Conservation (phyloP, 2,113 vertebrate genomes). For the human (Homo sapiens) region DNA sequence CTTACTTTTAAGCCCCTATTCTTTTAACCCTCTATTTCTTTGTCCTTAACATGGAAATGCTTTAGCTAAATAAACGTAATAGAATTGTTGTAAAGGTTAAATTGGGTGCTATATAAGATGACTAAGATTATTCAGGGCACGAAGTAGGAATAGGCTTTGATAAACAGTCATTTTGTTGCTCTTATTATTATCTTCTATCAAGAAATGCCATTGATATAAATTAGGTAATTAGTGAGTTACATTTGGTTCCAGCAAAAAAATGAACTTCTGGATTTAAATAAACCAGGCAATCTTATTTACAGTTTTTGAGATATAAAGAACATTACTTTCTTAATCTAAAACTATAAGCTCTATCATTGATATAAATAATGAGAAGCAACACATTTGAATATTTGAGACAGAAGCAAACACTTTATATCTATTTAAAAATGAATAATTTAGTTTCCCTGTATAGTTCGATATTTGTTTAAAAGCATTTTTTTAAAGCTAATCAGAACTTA, state of each 20-base stretch:
- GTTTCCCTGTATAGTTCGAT: background rate
- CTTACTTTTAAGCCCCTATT: background rate
- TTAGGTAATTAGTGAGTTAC: background rate
- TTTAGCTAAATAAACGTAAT: background rate
- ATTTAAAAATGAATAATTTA: background rate
- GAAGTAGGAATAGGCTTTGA: background rate
- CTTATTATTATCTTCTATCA: background rate
- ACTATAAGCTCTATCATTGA: background rate
- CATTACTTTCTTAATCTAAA: background rate
- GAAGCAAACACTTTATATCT: background rate
- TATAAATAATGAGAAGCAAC: background rate
- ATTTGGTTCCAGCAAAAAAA: background rate
- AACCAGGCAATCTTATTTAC: background rate
- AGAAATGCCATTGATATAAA: background rate
- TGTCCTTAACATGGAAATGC: background rate
- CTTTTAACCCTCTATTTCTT: background rate
- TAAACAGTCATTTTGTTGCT: background rate
- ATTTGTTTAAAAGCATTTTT: background rate
- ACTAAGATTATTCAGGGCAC: background rate
- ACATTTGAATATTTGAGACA: background rate
- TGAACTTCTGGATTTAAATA: conserved; percentile 1
- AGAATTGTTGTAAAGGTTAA: background rate
- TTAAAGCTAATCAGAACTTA: background rate
- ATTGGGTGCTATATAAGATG: background rate
- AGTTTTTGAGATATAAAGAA: background rate